Conservation (phyloP, 1,140 invertebrate genomes). For the Papilio xuthus region DNA sequence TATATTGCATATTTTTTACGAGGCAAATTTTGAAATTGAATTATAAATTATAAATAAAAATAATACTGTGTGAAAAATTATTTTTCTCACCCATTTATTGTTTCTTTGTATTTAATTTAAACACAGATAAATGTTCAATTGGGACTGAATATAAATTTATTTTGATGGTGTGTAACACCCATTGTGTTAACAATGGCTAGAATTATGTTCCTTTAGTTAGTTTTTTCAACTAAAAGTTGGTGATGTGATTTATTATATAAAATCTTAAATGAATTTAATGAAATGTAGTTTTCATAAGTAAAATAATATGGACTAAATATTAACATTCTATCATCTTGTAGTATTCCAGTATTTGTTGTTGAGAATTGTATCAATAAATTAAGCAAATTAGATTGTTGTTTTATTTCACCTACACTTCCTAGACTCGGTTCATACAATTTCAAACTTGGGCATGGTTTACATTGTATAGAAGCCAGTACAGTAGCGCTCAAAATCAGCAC, state of each 20-base stretch:
- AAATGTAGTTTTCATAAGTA: constrained; percentile 75
- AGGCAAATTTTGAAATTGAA: not conserved
- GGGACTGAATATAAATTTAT: constrained; percentile 46
- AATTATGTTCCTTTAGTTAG: constrained; percentile 77
- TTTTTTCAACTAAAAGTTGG: constrained; percentile 79
- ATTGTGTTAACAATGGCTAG: constrained; percentile 60
- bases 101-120: constrained; percentile 4
- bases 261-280: constrained; percentile 69
- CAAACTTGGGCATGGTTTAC: no score
- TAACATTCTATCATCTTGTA: constrained; percentile 70
- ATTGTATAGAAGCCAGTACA: no score
- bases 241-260: constrained; percentile 77
- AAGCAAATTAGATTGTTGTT: constrained; percentile 54
- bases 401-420: constrained; percentile 40
- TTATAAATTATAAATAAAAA: not conserved
- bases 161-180: constrained; percentile 68
- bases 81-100: not conserved
- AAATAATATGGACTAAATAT: constrained; percentile 64
- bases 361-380: constrained; percentile 77
- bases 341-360: constrained; percentile 74
- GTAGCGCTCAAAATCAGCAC: no score
- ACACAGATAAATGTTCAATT: constrained; percentile 39
- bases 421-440: not conserved
- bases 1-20: not conserved
- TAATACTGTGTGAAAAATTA: not conserved